These are phyloP conservation scores for Ctenosaura bakeri DNA, from an alignment of 2,797 vertebrate species.

Conservation along the genomic window DNA sequence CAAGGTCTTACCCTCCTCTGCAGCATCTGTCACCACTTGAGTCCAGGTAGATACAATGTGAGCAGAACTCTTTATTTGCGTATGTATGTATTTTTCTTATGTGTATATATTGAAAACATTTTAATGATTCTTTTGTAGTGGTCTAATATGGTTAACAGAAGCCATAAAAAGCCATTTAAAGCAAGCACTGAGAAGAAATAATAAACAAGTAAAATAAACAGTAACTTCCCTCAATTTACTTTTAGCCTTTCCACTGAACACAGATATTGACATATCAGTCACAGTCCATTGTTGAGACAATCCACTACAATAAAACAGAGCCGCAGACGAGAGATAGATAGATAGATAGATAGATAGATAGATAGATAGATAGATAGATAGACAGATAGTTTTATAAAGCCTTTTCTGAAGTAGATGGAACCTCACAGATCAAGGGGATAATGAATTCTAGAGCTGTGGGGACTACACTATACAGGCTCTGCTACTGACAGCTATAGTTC, in stretches of 20 bases:
- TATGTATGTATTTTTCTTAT: not conserved
- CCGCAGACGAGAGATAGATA: too few species aligned
- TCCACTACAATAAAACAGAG: not conserved
- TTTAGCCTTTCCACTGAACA: not conserved
- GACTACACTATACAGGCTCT: not conserved
- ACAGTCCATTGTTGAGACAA: too few species aligned
- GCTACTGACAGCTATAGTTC: not conserved
- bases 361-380: not conserved
- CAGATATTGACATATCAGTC: not conserved
- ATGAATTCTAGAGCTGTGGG: not conserved
- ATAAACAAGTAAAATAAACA: not conserved
- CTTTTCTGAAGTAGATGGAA: not conserved
- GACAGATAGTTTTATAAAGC: not conserved
- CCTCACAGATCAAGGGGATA: not conserved
- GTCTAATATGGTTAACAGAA: not conserved
- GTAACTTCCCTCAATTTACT: too few species aligned
- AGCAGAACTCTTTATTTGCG: not conserved
- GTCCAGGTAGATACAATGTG: not conserved
- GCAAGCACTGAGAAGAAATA: not conserved
- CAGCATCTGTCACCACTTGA: too few species aligned
- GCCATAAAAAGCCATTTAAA: not conserved
- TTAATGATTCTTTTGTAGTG: not conserved
- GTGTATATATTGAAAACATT: not conserved
- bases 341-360: not conserved
- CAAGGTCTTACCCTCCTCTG: too few species aligned